Percentiles rank a stretch among this genome's conserved stretches.
Conservation (phyloP, 2,888 invertebrate genomes). For the Bruchidius siliquastri region DNA sequence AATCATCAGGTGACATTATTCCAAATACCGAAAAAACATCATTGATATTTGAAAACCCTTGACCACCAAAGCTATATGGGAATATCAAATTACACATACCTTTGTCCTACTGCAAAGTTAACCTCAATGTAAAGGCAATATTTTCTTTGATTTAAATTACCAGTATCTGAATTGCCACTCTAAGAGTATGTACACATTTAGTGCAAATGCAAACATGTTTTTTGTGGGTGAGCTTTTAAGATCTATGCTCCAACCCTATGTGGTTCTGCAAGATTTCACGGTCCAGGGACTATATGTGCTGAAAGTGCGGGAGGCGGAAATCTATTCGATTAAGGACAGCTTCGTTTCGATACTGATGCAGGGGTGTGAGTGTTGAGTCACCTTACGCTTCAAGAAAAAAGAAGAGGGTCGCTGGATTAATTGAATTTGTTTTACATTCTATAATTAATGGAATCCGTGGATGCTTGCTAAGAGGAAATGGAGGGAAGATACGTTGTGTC, state of each 20-base stretch:
- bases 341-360: constrained; percentile 2
- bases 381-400: constrained; percentile 1
- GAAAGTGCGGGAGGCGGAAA: background rate
- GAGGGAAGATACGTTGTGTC: background rate
- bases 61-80: too few species aligned
- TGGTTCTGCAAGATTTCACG: background rate
- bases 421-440: background rate
- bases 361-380: constrained; percentile 5
- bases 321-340: constrained; percentile 2
- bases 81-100: too few species aligned
- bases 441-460: background rate
- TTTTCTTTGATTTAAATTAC: too few species aligned
- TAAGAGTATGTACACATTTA: too few species aligned
- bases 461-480: background rate
- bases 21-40: too few species aligned
- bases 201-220: too few species aligned
- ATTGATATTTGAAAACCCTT: too few species aligned
- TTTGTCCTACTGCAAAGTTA: too few species aligned
- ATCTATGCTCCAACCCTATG: background rate
- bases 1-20: too few species aligned
- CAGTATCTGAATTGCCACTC: too few species aligned
- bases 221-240: too few species aligned
- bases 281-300: background rate
- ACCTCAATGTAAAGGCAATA: too few species aligned
- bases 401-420: background rate